A percentile compares a stretch with the other conserved stretches of the same genome.
These are phyloP conservation scores for Monarcha castaneiventris DNA, from an alignment of 2,113 vertebrate species.

Conservation along the genomic window DNA sequence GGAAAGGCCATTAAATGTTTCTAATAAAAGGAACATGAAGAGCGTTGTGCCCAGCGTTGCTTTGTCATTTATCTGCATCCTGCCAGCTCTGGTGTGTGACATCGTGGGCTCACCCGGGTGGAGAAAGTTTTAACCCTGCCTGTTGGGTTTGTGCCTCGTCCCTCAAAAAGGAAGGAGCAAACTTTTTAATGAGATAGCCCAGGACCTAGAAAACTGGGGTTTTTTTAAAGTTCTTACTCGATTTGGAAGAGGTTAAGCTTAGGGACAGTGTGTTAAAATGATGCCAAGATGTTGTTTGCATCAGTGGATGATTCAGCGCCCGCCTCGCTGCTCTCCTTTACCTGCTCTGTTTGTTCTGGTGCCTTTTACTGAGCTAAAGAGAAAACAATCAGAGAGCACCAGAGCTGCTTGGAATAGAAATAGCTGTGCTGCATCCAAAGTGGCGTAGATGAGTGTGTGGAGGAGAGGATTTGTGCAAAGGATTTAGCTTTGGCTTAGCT, in stretches of 20 bases:
- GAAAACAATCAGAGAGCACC: background rate
- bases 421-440: background rate
- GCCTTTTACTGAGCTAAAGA: background rate
- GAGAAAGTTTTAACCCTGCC: background rate
- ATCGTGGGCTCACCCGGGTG: background rate
- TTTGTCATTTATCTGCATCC: background rate
- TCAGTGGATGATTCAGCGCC: background rate
- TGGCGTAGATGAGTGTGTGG: background rate
- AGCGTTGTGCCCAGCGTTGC: background rate
- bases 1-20: background rate
- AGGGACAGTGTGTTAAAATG: background rate
- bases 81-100: background rate
- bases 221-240: background rate
- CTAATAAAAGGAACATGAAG: background rate
- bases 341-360: background rate
- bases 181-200: background rate
- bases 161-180: background rate
- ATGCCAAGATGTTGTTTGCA: background rate
- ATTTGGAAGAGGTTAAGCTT: background rate
- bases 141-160: background rate
- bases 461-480: slow-evolving; percentile 7
- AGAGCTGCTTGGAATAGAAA: background rate
- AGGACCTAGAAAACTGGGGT: background rate
- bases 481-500: background rate
- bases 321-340: background rate